phyloP scores from a whole-genome alignment of 2,797 vertebrate genomes.

The Cuculus canorus region DNA sequence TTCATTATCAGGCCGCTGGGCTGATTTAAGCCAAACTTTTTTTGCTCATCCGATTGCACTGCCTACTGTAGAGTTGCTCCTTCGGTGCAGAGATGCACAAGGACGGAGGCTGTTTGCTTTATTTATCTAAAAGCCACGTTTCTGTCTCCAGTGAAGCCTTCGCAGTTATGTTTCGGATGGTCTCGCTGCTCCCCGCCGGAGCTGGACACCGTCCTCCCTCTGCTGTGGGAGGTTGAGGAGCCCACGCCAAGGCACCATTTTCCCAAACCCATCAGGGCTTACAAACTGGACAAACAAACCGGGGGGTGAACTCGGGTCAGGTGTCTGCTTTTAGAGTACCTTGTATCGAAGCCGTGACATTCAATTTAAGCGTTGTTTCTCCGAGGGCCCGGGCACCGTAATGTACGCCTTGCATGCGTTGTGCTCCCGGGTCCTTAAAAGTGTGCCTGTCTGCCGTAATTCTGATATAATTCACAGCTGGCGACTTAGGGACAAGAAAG shows the following conservation, averaged over 20 bases:
- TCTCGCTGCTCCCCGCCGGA: not conserved
- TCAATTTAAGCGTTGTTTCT: constrained; percentile 32
- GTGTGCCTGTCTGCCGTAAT: not conserved
- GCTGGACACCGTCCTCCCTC: not conserved
- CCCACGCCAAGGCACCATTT: not conserved
- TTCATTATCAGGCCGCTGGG: not conserved
- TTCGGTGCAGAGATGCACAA: fast-evolving
- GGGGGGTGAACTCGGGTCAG: constrained; percentile 23
- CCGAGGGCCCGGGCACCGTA: not conserved
- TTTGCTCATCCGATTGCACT: fast-evolving
- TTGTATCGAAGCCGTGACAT: not conserved
- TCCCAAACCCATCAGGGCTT: not conserved
- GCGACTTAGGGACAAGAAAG: constrained; percentile 16
- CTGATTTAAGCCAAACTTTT: not conserved
- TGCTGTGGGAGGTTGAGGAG: not conserved
- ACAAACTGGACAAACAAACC: not conserved
- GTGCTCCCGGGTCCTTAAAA: not conserved
- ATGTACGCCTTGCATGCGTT: not conserved
- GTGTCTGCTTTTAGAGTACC: not conserved
- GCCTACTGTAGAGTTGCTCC: not conserved
- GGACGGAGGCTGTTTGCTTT: fast-evolving
- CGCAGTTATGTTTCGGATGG: not conserved
- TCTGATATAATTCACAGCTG: not conserved
- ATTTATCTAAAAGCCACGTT: not conserved
- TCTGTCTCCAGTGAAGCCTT: not conserved